Evolutionary conservation across 2,888 invertebrate species (phyloP).

Genomic region (Chaetogeoica ovagalla): DNA sequence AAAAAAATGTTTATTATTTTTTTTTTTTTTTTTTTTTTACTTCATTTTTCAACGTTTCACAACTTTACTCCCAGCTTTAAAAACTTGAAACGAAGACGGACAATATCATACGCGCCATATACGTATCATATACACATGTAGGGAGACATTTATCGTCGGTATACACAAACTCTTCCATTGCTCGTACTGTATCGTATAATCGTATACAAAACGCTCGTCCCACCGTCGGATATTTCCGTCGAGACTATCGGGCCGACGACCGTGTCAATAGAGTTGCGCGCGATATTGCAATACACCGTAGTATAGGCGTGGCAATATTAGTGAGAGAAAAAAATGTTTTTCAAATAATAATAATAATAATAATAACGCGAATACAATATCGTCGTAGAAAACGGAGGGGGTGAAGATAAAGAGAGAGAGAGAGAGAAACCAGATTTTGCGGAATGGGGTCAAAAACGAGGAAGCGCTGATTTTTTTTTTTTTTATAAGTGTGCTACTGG

Average conservation of each 20-base stretch:
- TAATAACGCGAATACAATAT: slow-evolving; percentile 2
- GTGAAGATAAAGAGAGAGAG: not conserved
- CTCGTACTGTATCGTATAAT: not conserved
- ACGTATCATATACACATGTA: no score
- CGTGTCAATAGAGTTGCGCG: not conserved
- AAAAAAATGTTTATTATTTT: no score
- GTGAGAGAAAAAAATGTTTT: no score
- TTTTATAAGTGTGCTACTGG: slow-evolving; percentile 48
- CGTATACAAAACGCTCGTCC: not conserved
- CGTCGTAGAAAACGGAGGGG: no score
- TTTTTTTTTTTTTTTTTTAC: no score
- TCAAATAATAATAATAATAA: not conserved
- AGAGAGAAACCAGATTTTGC: slow-evolving; percentile 18
- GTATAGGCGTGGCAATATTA: slow-evolving; percentile 13
- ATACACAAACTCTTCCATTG: not conserved
- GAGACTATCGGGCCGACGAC: not conserved
- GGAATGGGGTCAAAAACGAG: slow-evolving; percentile 51
- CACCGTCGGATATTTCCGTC: not conserved
- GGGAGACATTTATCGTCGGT: no score
- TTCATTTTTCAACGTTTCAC: no score
- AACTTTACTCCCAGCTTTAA: no score
- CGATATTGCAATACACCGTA: not conserved
- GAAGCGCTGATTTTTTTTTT: slow-evolving; percentile 17
- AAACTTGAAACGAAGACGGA: no score
- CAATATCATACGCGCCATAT: no score